Conservation (phyloP, 2,113 vertebrate species). For the Eonycteris spelaea region DNA sequence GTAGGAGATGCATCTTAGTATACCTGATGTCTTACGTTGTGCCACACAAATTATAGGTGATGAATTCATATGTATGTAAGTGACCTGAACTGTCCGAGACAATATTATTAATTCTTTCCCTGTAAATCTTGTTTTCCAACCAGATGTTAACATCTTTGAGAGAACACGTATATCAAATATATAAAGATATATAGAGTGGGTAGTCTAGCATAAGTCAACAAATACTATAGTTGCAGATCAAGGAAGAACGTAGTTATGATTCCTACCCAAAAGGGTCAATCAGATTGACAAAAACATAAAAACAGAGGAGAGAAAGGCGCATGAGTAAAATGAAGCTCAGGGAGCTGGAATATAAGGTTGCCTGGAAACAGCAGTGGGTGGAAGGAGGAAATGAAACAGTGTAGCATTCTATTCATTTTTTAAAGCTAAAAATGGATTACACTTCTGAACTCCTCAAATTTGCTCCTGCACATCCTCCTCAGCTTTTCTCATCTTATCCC, state of each 20-base stretch:
- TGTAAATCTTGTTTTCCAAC: neutral
- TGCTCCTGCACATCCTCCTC: neutral
- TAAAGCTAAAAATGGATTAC: conserved; percentile 13
- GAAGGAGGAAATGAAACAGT: conserved; percentile 15
- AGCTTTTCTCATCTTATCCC: neutral
- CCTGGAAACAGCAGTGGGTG: conserved; percentile 64
- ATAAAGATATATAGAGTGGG: neutral
- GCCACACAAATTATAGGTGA: neutral
- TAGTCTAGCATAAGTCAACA: neutral
- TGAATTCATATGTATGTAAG: neutral
- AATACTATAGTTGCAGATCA: neutral
- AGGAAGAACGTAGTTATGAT: neutral
- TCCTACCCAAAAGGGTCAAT: neutral
- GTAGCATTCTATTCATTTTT: conserved; percentile 33
- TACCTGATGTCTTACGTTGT: neutral
- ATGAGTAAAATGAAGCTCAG: neutral
- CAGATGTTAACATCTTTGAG: neutral
- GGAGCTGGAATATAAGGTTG: conserved; percentile 50
- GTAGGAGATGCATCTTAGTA: neutral
- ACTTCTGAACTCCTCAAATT: neutral
- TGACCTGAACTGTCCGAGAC: neutral
- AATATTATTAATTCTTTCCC: conserved; percentile 6
- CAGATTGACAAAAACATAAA: neutral
- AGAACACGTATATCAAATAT: neutral
- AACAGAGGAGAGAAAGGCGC: neutral